A percentile compares a stretch with the other conserved stretches of the same genome.
These are phyloP conservation scores for Talpa occidentalis DNA, from an alignment of 2,113 vertebrate species.

Conservation along the genomic window DNA sequence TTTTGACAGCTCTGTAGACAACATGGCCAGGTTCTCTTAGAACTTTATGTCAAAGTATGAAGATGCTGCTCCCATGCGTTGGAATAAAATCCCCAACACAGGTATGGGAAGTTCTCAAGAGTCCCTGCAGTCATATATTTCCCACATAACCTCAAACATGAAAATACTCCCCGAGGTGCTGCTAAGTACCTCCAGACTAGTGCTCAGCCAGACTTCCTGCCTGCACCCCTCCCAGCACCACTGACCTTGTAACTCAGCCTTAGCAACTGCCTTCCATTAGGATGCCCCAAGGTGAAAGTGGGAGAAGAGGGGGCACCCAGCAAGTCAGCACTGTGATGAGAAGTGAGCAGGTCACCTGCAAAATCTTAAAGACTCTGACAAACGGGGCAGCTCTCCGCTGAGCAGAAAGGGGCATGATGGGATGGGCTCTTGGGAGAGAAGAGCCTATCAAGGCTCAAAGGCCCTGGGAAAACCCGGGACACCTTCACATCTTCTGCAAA, in stretches of 20 bases:
- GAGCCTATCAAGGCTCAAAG: background rate
- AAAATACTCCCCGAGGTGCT: too few relatives aligned
- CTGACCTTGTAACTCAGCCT: background rate
- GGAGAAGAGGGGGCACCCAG: background rate
- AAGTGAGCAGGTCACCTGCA: background rate
- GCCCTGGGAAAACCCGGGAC: background rate
- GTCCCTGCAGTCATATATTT: background rate
- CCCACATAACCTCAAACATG: background rate
- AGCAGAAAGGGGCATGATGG: fast-evolving
- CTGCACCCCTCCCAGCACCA: background rate
- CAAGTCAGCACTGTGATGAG: background rate
- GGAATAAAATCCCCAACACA: background rate
- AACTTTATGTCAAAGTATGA: background rate
- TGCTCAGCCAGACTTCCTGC: background rate
- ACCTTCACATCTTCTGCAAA: background rate
- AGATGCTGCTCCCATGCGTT: background rate
- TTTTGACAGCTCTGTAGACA: background rate
- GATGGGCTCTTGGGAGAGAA: background rate
- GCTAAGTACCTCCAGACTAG: background rate
- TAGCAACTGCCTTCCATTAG: background rate
- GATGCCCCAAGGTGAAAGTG: background rate
- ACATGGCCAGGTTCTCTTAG: too few relatives aligned
- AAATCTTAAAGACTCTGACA: background rate
- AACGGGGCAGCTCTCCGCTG: background rate
- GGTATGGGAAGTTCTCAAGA: too few relatives aligned